Percentiles rank a stretch among this genome's conserved stretches.
These are phyloP conservation scores for Fragum fragum DNA, from an alignment of 2,888 invertebrate species.

Conservation along the genomic window DNA sequence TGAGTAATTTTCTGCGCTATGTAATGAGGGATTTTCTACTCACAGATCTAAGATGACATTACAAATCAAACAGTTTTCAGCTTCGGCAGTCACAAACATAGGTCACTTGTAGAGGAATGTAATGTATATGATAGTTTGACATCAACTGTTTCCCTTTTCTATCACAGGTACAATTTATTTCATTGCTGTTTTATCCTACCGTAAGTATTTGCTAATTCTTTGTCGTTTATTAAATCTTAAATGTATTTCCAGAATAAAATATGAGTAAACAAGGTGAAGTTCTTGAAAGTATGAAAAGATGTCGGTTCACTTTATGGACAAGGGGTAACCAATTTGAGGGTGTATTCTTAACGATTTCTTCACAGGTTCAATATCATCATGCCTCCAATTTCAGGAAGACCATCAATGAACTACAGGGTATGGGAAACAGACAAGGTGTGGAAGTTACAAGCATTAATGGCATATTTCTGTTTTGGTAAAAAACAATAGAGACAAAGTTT, in stretches of 20 bases:
- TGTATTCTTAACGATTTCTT: background rate
- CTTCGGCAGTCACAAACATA: background rate
- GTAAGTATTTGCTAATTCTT: background rate
- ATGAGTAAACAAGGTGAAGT: background rate
- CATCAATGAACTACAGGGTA: background rate
- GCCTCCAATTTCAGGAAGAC: background rate
- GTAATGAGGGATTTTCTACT: constrained; percentile 1
- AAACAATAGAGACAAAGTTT: background rate
- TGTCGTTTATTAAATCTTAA: background rate
- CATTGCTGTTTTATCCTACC: background rate
- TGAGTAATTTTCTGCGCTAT: background rate
- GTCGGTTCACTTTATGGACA: background rate
- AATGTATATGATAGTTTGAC: background rate
- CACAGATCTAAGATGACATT: background rate
- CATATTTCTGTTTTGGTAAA: background rate
- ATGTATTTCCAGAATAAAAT: background rate
- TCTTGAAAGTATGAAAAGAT: background rate
- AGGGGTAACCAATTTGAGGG: background rate
- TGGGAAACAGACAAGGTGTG: background rate
- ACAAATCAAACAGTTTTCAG: background rate
- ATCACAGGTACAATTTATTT: background rate
- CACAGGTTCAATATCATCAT: background rate
- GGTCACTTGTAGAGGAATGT: background rate
- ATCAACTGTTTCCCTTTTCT: background rate
- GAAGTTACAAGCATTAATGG: background rate